These are phyloP conservation scores for Distichodus sexfasciatus DNA, from an alignment of 2,797 vertebrate genomes.

Conservation along the genomic window DNA sequence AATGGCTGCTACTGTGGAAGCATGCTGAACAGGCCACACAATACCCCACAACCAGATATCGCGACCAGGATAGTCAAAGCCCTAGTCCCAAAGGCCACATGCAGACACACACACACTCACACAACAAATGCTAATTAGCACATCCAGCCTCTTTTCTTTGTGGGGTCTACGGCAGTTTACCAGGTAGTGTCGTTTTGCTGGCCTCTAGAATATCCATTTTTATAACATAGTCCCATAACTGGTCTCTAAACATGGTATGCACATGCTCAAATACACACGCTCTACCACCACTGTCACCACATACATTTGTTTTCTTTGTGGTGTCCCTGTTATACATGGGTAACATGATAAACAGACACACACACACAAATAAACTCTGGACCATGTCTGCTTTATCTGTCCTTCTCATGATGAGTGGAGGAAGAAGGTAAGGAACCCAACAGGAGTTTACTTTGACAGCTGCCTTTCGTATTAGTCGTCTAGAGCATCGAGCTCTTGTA, in stretches of 20 bases:
- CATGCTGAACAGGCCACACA: conserved; percentile 9
- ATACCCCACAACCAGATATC: not conserved
- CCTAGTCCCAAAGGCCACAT: not conserved
- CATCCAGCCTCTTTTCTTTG: conserved; percentile 2
- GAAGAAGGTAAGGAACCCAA: not conserved
- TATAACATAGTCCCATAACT: too few relatives aligned
- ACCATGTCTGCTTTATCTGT: not conserved
- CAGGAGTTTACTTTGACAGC: not conserved
- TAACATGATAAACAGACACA: not conserved
- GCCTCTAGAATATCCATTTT: too few relatives aligned
- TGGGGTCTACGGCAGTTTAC: too few relatives aligned
- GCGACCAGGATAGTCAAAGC: not conserved
- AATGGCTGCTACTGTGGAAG: not conserved
- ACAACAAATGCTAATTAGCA: conserved; percentile 27
- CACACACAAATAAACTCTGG: not conserved
- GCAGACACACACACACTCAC: not conserved
- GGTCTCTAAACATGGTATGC: too few relatives aligned
- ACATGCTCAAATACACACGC: too few relatives aligned
- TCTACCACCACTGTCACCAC: too few relatives aligned
- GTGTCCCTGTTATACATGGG: too few relatives aligned
- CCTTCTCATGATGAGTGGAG: not conserved
- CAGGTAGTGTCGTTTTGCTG: too few relatives aligned
- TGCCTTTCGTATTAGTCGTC: conserved; percentile 26
- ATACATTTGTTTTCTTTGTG: too few relatives aligned
- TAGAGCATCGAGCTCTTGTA: conserved; percentile 29